A percentile compares a stretch with the other conserved stretches of the same genome.
Conservation (phyloP, 2,888 invertebrate genomes). For the Eremobia ochroleuca region DNA sequence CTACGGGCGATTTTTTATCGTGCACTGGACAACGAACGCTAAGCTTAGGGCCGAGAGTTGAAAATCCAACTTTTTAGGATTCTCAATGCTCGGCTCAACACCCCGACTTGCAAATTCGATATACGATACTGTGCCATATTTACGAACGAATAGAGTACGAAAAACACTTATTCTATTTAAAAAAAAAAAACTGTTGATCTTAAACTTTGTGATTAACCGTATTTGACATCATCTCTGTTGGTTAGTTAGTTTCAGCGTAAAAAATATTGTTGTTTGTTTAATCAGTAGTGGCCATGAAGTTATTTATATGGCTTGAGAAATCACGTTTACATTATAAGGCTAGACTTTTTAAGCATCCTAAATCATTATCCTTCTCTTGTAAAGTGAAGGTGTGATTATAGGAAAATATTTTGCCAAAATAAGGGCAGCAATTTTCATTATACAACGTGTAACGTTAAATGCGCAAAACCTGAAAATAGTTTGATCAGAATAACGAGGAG, state of each 20-base stretch:
- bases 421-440: too few species aligned
- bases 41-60: background rate
- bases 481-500: too few species aligned
- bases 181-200: conserved; percentile 14
- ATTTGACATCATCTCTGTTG: conserved; percentile 38
- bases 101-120: background rate
- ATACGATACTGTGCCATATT: background rate
- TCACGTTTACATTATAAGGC: background rate
- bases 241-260: conserved; percentile 19
- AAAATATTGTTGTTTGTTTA: conserved; percentile 22
- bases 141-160: background rate
- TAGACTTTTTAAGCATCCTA: background rate
- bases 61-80: background rate
- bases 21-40: background rate
- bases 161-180: background rate
- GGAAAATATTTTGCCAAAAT: too few species aligned
- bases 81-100: background rate
- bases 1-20: background rate
- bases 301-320: conserved; percentile 18
- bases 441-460: too few species aligned
- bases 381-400: background rate
- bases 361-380: background rate
- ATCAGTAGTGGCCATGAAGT: conserved; percentile 25
- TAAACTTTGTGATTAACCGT: conserved; percentile 6
- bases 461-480: too few species aligned